A percentile compares a stretch with the other conserved stretches of the same genome.
phyloP scores from a whole-genome alignment of 2,113 vertebrate species.

The Girardinichthys multiradiatus region DNA sequence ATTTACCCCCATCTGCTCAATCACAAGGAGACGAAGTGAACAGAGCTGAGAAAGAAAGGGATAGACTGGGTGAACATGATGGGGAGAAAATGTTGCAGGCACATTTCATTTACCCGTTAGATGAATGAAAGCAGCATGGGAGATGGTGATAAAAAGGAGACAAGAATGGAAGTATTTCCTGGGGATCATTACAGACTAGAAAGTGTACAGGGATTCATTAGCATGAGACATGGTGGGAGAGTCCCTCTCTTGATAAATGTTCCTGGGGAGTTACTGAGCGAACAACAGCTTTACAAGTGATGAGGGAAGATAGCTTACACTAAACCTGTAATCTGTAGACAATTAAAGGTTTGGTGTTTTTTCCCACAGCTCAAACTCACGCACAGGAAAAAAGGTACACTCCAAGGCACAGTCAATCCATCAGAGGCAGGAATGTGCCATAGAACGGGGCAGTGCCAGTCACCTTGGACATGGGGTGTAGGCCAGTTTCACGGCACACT shows the following conservation, averaged over 20 bases:
- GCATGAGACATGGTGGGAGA: slow-evolving; percentile 47
- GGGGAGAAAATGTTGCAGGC: slow-evolving; percentile 51
- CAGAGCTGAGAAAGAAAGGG: background rate
- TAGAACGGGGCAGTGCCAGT: slow-evolving; percentile 68
- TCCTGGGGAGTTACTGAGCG: slow-evolving; percentile 45
- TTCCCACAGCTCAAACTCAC: slow-evolving; percentile 8
- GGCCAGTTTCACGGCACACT: slow-evolving; percentile 71
- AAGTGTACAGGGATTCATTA: slow-evolving; percentile 63
- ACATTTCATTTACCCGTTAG: slow-evolving; percentile 58
- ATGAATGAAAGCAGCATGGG: slow-evolving; percentile 60
- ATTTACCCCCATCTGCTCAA: slow-evolving; percentile 53
- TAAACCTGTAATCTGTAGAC: slow-evolving; percentile 39
- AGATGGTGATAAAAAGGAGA: slow-evolving; percentile 64
- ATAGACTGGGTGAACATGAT: slow-evolving; percentile 52
- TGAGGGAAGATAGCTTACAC: slow-evolving; percentile 24
- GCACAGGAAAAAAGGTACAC: slow-evolving; percentile 4
- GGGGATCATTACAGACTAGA: slow-evolving; percentile 61
- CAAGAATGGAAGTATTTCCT: slow-evolving; percentile 54
- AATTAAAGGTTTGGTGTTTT: slow-evolving; percentile 42
- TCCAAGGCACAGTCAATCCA: slow-evolving; percentile 68
- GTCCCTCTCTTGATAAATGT: slow-evolving; percentile 54
- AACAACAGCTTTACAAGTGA: slow-evolving; percentile 48
- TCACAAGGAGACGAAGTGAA: slow-evolving; percentile 33
- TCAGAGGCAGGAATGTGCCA: slow-evolving; percentile 63
- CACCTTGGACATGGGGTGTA: slow-evolving; percentile 72